Conservation (phyloP, 2,113 vertebrate species). For the Morone chrysops region DNA sequence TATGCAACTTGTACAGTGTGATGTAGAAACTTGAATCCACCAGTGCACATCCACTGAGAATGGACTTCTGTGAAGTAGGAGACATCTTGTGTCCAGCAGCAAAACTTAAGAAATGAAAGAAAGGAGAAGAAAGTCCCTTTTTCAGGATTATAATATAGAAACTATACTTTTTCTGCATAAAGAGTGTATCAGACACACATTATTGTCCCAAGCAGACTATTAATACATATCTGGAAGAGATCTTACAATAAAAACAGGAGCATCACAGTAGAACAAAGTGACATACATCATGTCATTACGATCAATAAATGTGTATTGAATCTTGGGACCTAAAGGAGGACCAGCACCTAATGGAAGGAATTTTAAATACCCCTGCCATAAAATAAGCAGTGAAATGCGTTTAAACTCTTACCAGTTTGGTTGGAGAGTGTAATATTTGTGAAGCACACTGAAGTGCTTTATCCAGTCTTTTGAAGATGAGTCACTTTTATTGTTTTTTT, state of each 20-base stretch:
- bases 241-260: not conserved
- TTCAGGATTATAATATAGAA: too few species aligned
- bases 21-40: too few species aligned
- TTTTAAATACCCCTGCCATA: too few species aligned
- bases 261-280: not conserved
- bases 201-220: too few species aligned
- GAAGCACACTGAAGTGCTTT: not conserved
- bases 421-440: not conserved
- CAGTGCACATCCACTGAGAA: too few species aligned
- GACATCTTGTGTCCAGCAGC: too few species aligned
- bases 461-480: conserved; percentile 15
- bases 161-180: too few species aligned
- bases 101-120: too few species aligned
- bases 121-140: too few species aligned
- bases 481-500: conserved; percentile 1
- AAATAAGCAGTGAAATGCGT: not conserved
- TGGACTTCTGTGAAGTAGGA: not conserved
- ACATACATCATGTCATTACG: not conserved
- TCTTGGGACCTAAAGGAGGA: conserved; percentile 11
- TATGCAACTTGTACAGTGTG: too few species aligned
- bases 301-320: conserved; percentile 1
- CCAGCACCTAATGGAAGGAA: not conserved
- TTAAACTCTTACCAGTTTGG: not conserved
- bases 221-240: too few species aligned
- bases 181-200: too few species aligned